These are phyloP conservation scores for Athripsodes cinereus DNA, from an alignment of 2,888 invertebrate species.

Conservation along the genomic window DNA sequence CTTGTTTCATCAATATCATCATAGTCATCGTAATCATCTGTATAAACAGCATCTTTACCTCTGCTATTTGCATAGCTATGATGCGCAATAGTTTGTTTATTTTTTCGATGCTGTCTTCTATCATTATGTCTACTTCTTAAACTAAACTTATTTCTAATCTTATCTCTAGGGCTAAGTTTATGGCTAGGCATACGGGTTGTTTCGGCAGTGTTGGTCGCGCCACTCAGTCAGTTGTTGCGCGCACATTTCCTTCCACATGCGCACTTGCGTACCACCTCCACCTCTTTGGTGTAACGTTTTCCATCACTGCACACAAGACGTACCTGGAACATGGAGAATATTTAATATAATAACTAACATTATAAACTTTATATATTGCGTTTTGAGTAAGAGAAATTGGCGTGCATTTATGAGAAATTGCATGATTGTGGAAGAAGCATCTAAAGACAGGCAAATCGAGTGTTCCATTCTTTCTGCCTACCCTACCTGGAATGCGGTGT, in stretches of 20 bases:
- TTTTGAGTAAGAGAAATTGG: too few species aligned
- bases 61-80: background rate
- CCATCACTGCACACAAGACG: constrained; percentile 90
- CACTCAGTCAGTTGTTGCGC: constrained; percentile 45
- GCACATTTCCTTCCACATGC: constrained; percentile 91
- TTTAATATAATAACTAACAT: background rate
- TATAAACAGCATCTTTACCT: background rate
- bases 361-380: background rate
- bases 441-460: too few species aligned
- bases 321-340: constrained; percentile 49
- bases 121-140: constrained; percentile 3
- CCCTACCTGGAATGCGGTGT: too few species aligned
- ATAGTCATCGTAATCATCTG: constrained; percentile 8
- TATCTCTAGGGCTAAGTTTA: constrained; percentile 17
- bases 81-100: background rate
- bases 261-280: constrained; percentile 95
- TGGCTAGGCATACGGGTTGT: constrained; percentile 3
- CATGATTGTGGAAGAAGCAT: too few species aligned
- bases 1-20: background rate
- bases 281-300: constrained; percentile 89
- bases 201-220: constrained; percentile 24
- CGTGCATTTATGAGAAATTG: too few species aligned
- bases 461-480: too few species aligned
- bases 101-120: background rate
- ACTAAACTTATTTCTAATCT: constrained; percentile 4